phyloP scores from a whole-genome alignment of 64 coral and sea anemone genomes.

The Stichodactyla mertensii region DNA sequence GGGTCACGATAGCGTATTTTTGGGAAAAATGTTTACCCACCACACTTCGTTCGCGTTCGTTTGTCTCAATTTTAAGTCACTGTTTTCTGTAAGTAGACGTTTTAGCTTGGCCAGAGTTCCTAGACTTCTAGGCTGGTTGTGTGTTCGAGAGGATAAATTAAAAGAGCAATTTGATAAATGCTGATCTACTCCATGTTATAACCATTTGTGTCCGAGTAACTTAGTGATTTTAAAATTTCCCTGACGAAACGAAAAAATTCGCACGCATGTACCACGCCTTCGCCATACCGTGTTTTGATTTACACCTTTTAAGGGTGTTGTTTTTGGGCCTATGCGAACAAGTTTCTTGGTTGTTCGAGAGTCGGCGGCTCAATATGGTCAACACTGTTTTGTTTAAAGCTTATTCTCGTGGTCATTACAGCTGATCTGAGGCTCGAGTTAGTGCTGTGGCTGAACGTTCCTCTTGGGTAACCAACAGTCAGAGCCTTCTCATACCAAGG shows the following conservation, averaged over 20 bases:
- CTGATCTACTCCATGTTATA: background rate
- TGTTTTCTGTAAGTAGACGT: too few relatives aligned
- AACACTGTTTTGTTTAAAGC: constrained; percentile 4
- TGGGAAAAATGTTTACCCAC: too few relatives aligned
- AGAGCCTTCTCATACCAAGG: constrained; percentile 9
- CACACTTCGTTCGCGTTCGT: too few relatives aligned
- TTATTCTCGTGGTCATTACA: constrained; percentile 8
- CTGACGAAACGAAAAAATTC: background rate
- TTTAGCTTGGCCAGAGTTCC: too few relatives aligned
- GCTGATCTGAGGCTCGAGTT: constrained; percentile 6
- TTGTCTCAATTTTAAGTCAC: too few relatives aligned
- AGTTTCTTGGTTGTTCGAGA: background rate
- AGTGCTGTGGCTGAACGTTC: background rate
- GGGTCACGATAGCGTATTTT: too few relatives aligned
- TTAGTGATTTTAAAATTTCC: background rate
- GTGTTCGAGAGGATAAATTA: too few relatives aligned
- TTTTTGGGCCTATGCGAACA: background rate
- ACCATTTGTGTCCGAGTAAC: background rate
- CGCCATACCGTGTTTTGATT: background rate
- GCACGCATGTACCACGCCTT: background rate
- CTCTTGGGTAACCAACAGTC: background rate
- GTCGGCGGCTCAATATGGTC: background rate
- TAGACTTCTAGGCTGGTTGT: too few relatives aligned
- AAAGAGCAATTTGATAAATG: too few relatives aligned
- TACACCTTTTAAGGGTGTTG: background rate